Conservation (phyloP, 2,888 invertebrate genomes). For the Aromia moschata region DNA sequence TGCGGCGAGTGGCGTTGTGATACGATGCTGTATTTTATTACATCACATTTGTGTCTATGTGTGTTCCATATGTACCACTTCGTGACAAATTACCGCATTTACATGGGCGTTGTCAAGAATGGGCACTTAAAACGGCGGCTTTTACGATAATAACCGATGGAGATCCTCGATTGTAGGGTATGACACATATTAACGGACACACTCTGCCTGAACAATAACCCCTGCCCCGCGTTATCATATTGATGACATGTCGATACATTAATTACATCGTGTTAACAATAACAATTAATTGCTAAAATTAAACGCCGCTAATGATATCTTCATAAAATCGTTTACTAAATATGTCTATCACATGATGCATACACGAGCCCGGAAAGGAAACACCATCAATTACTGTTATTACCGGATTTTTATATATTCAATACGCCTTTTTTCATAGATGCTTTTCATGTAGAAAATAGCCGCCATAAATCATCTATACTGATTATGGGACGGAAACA, state of each 20-base stretch:
- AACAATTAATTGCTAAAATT: slow-evolving; percentile 38
- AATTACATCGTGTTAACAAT: slow-evolving; percentile 42
- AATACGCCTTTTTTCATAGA: too few relatives aligned
- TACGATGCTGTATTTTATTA: slow-evolving; percentile 19
- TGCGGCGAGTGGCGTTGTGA: slow-evolving; percentile 18
- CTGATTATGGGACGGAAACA: not conserved
- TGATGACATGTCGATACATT: slow-evolving; percentile 43
- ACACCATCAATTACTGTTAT: slow-evolving; percentile 22
- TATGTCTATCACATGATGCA: slow-evolving; percentile 14
- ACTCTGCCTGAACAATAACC: slow-evolving; percentile 26
- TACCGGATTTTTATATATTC: slow-evolving; percentile 18
- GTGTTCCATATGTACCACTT: slow-evolving; percentile 32
- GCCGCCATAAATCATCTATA: slow-evolving; percentile 17
- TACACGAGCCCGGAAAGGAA: slow-evolving; percentile 3
- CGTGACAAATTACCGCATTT: slow-evolving; percentile 48
- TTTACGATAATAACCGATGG: slow-evolving; percentile 23
- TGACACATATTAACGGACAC: slow-evolving; percentile 37
- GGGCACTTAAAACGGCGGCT: slow-evolving; percentile 36
- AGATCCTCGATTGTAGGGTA: slow-evolving; percentile 29
- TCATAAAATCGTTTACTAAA: slow-evolving; percentile 25
- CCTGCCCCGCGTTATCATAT: slow-evolving; percentile 33
- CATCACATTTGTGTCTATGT: slow-evolving; percentile 21
- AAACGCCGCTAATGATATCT: slow-evolving; percentile 36
- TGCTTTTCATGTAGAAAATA: slow-evolving; percentile 15
- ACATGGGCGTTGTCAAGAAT: slow-evolving; percentile 47